Evolutionary conservation across 2,113 vertebrate species (phyloP).

Genomic region (Pteropus alecto): DNA sequence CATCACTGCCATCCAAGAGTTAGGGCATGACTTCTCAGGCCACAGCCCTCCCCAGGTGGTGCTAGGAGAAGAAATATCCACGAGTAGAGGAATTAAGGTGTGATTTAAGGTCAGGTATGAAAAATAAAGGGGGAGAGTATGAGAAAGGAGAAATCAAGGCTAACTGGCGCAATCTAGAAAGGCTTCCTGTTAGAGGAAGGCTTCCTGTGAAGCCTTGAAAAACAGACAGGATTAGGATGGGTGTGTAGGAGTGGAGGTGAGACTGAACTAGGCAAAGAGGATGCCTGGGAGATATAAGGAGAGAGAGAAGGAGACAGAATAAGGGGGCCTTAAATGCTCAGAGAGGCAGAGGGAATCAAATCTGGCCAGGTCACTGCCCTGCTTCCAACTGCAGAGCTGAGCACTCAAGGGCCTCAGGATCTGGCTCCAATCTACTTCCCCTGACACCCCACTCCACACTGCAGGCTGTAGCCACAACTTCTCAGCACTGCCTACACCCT

Average conservation of each 20-base stretch:
- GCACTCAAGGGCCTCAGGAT: background rate
- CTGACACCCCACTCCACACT: background rate
- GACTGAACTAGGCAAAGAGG: background rate
- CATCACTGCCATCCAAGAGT: background rate
- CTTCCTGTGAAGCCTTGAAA: background rate
- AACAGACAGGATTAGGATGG: background rate
- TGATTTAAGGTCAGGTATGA: background rate
- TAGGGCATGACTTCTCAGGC: background rate
- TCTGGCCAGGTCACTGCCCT: background rate
- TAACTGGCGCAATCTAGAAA: background rate
- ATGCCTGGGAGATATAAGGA: background rate
- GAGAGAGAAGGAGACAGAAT: background rate
- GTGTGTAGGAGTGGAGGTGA: background rate
- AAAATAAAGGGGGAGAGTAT: background rate
- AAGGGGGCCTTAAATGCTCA: background rate
- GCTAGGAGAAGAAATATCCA: background rate
- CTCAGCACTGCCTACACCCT: background rate
- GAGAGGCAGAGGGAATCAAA: background rate
- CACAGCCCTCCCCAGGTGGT: background rate
- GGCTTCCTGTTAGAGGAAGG: background rate
- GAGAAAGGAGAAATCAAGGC: background rate
- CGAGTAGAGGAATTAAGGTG: background rate
- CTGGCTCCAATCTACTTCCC: background rate
- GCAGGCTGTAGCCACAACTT: background rate
- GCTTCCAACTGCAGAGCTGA: background rate